Percentiles rank a stretch among this genome's conserved stretches.
phyloP scores from a whole-genome alignment of 92 coral and sea anemone genomes.

The Hydrozoanthus gracilis region DNA sequence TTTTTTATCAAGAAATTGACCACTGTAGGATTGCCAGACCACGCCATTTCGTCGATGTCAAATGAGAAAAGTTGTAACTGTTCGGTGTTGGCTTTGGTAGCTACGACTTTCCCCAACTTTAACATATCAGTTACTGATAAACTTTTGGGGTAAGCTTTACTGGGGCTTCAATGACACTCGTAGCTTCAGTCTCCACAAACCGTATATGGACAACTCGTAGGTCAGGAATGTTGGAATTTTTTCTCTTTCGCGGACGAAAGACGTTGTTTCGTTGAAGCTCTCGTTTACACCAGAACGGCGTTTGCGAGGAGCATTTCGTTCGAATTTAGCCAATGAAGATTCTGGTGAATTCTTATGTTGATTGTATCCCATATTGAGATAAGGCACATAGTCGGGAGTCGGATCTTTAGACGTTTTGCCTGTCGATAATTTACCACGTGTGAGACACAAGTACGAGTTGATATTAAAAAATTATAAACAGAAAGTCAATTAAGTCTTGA shows the following conservation, averaged over 20 bases:
- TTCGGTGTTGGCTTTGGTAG: too few species aligned
- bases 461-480: background rate
- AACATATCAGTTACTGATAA: constrained; percentile 23
- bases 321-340: constrained; percentile 29
- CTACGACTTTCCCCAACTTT: constrained; percentile 25
- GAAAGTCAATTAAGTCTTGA: constrained; percentile 8
- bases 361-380: constrained; percentile 46
- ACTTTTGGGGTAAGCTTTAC: constrained; percentile 19
- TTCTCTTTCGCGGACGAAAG: constrained; percentile 14
- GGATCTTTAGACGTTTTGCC: constrained; percentile 50
- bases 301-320: constrained; percentile 35
- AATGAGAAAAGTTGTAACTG: constrained; percentile 16
- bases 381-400: constrained; percentile 54
- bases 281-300: constrained; percentile 48
- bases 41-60: background rate
- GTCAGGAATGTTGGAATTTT: background rate
- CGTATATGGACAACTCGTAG: background rate
- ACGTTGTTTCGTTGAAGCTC: constrained; percentile 13
- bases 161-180: constrained; percentile 1
- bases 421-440: constrained; percentile 12
- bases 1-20: constrained; percentile 21
- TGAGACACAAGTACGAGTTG: constrained; percentile 10
- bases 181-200: background rate
- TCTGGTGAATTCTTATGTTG: constrained; percentile 28
- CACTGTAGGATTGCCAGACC: constrained; percentile 9